Percentiles rank a stretch among this genome's conserved stretches.
Evolutionary conservation across 1,140 invertebrate genomes (phyloP).

Genomic region (Agraylea sexmaculata): DNA sequence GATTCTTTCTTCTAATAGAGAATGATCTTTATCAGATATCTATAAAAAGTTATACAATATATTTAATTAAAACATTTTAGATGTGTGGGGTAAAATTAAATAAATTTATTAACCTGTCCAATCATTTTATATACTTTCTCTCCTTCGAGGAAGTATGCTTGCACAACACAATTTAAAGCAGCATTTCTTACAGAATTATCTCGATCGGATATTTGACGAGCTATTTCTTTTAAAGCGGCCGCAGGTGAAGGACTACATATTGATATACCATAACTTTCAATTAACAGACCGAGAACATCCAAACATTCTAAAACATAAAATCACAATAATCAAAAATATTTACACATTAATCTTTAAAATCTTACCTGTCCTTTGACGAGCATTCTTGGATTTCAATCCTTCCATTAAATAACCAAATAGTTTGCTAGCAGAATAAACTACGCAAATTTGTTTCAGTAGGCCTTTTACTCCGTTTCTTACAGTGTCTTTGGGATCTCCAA

Average conservation of each 20-base stretch:
- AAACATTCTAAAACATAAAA: conserved; percentile 62
- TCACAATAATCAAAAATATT: conserved; percentile 6
- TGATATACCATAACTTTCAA: conserved; percentile 75
- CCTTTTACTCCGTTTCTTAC: conserved; percentile 77
- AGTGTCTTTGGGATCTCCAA: conserved; percentile 93
- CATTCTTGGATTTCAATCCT: conserved; percentile 92
- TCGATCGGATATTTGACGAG: conserved; percentile 86
- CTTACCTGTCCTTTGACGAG: conserved; percentile 78
- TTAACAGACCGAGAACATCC: conserved; percentile 77
- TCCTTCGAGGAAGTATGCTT: conserved; percentile 81
- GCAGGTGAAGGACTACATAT: conserved; percentile 70
- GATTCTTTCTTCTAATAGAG: conserved; percentile 88
- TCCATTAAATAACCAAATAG: conserved; percentile 87
- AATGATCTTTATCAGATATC: conserved; percentile 90
- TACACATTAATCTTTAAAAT: conserved; percentile 7
- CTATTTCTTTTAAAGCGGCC: conserved; percentile 81
- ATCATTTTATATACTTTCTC: conserved; percentile 86
- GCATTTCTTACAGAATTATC: conserved; percentile 95
- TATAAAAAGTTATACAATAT: conserved; percentile 27
- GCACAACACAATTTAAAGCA: conserved; percentile 86
- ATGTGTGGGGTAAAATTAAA: conserved; percentile 5
- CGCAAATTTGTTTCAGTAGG: conserved; percentile 74
- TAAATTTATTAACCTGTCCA: conserved; percentile 55
- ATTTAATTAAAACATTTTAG: conserved; percentile 10
- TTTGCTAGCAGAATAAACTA: conserved; percentile 81